Percentiles rank a stretch among this genome's conserved stretches.
Conservation (phyloP, 2,113 vertebrate genomes). For the Thamnophis sirtalis region DNA sequence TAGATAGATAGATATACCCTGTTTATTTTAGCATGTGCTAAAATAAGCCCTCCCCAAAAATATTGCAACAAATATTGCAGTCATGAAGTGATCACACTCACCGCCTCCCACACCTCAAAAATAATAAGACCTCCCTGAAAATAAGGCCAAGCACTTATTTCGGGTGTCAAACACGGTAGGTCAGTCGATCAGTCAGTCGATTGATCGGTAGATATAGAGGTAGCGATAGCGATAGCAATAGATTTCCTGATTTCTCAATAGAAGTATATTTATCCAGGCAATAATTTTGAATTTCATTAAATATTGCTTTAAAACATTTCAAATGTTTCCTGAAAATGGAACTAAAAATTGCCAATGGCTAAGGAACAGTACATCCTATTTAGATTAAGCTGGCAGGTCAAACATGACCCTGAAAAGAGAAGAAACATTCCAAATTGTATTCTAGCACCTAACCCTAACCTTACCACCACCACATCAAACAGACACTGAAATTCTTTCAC, state of each 20-base stretch:
- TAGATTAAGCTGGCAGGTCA: neutral
- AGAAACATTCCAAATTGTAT: neutral
- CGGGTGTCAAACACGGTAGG: too few relatives aligned
- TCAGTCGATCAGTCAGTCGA: too few relatives aligned
- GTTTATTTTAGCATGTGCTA: too few relatives aligned
- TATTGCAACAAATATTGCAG: too few relatives aligned
- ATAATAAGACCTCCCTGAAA: too few relatives aligned
- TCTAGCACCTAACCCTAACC: neutral
- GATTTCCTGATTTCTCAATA: neutral
- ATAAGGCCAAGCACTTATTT: too few relatives aligned
- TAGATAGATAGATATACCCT: too few relatives aligned
- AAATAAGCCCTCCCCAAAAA: too few relatives aligned
- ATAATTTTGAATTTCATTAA: neutral
- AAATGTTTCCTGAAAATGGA: neutral
- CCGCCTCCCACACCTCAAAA: too few relatives aligned
- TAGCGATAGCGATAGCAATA: too few relatives aligned
- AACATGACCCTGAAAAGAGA: neutral
- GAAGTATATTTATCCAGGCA: neutral
- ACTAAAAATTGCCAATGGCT: neutral
- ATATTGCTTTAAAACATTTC: neutral
- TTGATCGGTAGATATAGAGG: too few relatives aligned
- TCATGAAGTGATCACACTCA: too few relatives aligned
- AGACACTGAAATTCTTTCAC: neutral
- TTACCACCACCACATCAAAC: neutral
- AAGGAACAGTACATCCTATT: neutral